Evolutionary conservation across 2,113 vertebrate genomes (phyloP), one percentile per base, ranked within the genome.

Genomic region (Axis porcinus): DNA sequence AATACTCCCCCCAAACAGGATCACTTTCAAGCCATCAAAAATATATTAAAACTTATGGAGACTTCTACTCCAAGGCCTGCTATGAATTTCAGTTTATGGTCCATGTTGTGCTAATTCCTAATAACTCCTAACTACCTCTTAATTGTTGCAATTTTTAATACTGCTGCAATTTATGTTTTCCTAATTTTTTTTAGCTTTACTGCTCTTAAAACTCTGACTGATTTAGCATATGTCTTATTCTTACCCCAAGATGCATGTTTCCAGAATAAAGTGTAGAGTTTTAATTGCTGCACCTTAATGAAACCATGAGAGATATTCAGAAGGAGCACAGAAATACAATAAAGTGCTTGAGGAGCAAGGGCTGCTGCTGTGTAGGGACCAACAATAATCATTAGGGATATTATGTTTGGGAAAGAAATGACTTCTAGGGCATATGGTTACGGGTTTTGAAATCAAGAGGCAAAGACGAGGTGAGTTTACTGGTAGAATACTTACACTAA

Each of bases 141-240:
- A 94, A 89, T 78, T 85, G 60, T 76, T 96, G 54, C 36, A 43
- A 58, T 54, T 95, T 81, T 64, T 23, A 91, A 86, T 23, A 85
- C 6, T 82, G 19, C 11, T 76, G 0, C 67, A 67, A 85, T 85
- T 94, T 76, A 8, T 64, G 52, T 45, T 89, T 87, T 45, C 89
- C 43, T 82, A 91, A 60, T 54, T 96, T 64, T 89, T 96, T 97
- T 89, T 74, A 60, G 60, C 7, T 93, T 89, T 93, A 85, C 21
- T 91, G n/a, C 70, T 96, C 54, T 96, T 96, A 89, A 92, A 76
- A 27, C 64, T 79, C 14, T 58, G 27, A 45, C 79, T 58, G 17
- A 40, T 90, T 96, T 57, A 87, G 43, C 25, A 74, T 33, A 82
- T 52, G 62, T 88, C 50, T 14, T 55, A 91, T 76, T 76, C 45